Evolutionary conservation across 1,140 invertebrate genomes (phyloP).

Genomic region (Drosophila micromelanica): DNA sequence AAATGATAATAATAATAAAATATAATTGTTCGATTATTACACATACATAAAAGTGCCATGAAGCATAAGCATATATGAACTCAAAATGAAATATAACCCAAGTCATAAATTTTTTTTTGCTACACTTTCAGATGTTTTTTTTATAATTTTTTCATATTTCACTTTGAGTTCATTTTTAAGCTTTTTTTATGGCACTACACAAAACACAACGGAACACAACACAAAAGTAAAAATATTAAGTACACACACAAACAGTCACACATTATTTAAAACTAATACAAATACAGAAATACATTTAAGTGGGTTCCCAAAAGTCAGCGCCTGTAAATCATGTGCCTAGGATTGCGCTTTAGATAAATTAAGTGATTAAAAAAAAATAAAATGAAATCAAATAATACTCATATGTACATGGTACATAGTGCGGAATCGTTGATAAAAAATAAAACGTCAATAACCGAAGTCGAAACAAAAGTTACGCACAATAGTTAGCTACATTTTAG

Average conservation of each 20-base stretch:
- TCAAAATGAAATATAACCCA: not conserved
- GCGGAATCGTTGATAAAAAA: not conserved
- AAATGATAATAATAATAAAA: slow-evolving; percentile 15
- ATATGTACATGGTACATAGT: slow-evolving; percentile 20
- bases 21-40: slow-evolving; percentile 9
- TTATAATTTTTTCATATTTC: not conserved
- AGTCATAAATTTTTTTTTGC: not conserved
- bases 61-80: not conserved
- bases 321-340: not conserved
- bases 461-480: not conserved
- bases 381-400: slow-evolving; percentile 6
- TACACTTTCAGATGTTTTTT: too few species aligned
- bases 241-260: slow-evolving; percentile 10
- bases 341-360: not conserved
- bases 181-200: slow-evolving; percentile 8
- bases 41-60: slow-evolving; percentile 16
- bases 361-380: not conserved
- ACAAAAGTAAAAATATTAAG: slow-evolving; percentile 9
- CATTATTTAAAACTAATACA: slow-evolving; percentile 21
- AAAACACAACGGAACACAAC: slow-evolving; percentile 7
- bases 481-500: not conserved
- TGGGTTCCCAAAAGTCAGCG: slow-evolving; percentile 24
- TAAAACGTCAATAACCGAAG: not conserved
- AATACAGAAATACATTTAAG: slow-evolving; percentile 22
- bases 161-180: not conserved